Percentiles rank a stretch among this genome's conserved stretches.
Evolutionary conservation across 64 coral and sea anemone genomes (phyloP).

Genomic region (Dendrophyllia cribrosa): DNA sequence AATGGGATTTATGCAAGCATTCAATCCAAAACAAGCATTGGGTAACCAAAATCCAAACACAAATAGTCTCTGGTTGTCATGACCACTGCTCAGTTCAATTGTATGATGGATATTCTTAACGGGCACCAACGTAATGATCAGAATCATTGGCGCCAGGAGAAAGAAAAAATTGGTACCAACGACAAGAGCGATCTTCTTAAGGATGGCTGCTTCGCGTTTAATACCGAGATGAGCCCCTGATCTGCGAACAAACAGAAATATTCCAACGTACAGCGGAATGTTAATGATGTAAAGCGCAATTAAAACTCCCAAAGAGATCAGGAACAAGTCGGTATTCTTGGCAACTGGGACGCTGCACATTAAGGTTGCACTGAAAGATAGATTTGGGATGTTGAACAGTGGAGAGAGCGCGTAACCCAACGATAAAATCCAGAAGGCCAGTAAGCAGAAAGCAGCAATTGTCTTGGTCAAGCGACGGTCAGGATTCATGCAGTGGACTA

Average conservation of each 20-base stretch:
- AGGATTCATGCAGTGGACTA: slow-evolving; percentile 69
- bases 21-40: slow-evolving; percentile 40
- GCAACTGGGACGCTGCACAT: slow-evolving; percentile 59
- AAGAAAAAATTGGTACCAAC: slow-evolving; percentile 57
- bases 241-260: slow-evolving; percentile 53
- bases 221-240: slow-evolving; percentile 52
- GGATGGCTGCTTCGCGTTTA: slow-evolving; percentile 31
- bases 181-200: slow-evolving; percentile 59
- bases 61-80: neutral
- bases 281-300: slow-evolving; percentile 55
- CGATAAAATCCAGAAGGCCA: slow-evolving; percentile 34
- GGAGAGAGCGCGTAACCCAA: slow-evolving; percentile 35
- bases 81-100: neutral
- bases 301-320: slow-evolving; percentile 31
- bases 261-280: slow-evolving; percentile 55
- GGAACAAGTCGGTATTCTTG: neutral
- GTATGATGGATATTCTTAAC: slow-evolving; percentile 14
- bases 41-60: slow-evolving; percentile 56
- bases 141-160: slow-evolving; percentile 41
- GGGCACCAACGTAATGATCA: slow-evolving; percentile 27
- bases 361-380: neutral
- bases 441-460: neutral
- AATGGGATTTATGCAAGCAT: slow-evolving; percentile 64
- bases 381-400: neutral
- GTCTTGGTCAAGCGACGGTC: slow-evolving; percentile 22